Evolutionary conservation across 35 echinoderm and acorn worm genomes (phyloP).

Genomic region (Holothuria glaberrima): DNA sequence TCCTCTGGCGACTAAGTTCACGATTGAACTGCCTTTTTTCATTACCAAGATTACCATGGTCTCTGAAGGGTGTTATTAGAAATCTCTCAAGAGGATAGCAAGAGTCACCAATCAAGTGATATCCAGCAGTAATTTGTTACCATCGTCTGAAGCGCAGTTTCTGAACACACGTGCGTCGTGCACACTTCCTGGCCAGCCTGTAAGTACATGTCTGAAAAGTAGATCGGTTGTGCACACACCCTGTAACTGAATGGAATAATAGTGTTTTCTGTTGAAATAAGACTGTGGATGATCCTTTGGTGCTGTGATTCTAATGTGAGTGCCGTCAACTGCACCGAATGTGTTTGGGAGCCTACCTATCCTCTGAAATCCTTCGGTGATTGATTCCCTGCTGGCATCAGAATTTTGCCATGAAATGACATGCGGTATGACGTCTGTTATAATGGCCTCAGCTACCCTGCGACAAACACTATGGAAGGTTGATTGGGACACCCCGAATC

Average conservation of each 20-base stretch:
- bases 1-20: slow-evolving; percentile 32
- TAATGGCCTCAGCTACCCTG: background rate
- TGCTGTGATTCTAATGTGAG: too few relatives aligned
- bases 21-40: slow-evolving; percentile 39
- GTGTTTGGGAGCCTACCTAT: slow-evolving; percentile 20
- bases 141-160: background rate
- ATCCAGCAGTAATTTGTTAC: slow-evolving; percentile 3
- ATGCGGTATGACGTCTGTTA: background rate
- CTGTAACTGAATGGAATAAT: slow-evolving; percentile 15
- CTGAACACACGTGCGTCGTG: slow-evolving; percentile 30
- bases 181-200: background rate
- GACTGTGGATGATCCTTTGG: background rate
- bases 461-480: too few relatives aligned
- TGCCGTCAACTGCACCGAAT: background rate
- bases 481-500: slow-evolving; percentile 19
- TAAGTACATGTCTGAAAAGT: slow-evolving; percentile 6
- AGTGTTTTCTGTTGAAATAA: slow-evolving; percentile 25
- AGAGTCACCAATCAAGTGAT: slow-evolving; percentile 43
- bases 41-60: slow-evolving; percentile 44
- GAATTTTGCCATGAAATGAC: background rate
- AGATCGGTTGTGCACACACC: background rate
- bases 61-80: slow-evolving; percentile 60
- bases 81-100: slow-evolving; percentile 51
- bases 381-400: too few relatives aligned
- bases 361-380: slow-evolving; percentile 17